Base-by-base conservation (phyloP, 2,113 vertebrate species). In the Phainopepla nitens region DNA sequence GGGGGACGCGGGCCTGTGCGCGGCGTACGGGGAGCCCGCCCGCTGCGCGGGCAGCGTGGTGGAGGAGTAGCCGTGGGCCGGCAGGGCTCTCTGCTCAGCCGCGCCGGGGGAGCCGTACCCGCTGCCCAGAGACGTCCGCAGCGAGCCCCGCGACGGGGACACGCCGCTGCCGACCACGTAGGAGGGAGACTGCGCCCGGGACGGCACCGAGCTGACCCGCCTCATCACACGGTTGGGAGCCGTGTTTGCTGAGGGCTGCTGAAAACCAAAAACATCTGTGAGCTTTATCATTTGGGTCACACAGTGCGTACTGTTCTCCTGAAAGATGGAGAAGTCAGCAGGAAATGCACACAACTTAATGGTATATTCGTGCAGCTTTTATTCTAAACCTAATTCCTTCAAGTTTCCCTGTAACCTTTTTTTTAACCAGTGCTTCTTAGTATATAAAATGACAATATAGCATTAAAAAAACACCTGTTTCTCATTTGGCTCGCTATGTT, bases 181-280 rank as follows among this genome's bases (percentile, higher is more conserved):
- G 68, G 99, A 99, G 54, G 99, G 99, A 66, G 99, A 99, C 98
- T 99, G 99, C 7, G 99, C 98, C 97, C 99, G 98, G 93, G 99
- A 99, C 51, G 99, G 99, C 95, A 99, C 99, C 33, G 99, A 99
- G 75, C 99, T 99, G 89, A 99, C 99, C 82, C 99, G 98, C 72
- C 99, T 97, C 98, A 99, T 99, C 60, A 98, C 99, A 89, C 99
- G 98, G 73, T 95, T 98, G 58, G 97, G 94, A 81, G 98, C 93
- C 13, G 96, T 54, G 12, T 93, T 97, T 60, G 96, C 97, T 56
- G 98, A 94, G 50, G 98, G 97, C 98, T 99, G 96, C 90, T 90
- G 70, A 39, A 94, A 90, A 93, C 39, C 68, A 86, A 90, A 96
- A 93, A 53, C 51, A 42, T 71, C 31, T 1, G 6, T 66, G 11